Percentiles rank a stretch among this genome's conserved stretches.
These are phyloP conservation scores for Charina bottae DNA, from an alignment of 2,113 vertebrate species.

Conservation along the genomic window DNA sequence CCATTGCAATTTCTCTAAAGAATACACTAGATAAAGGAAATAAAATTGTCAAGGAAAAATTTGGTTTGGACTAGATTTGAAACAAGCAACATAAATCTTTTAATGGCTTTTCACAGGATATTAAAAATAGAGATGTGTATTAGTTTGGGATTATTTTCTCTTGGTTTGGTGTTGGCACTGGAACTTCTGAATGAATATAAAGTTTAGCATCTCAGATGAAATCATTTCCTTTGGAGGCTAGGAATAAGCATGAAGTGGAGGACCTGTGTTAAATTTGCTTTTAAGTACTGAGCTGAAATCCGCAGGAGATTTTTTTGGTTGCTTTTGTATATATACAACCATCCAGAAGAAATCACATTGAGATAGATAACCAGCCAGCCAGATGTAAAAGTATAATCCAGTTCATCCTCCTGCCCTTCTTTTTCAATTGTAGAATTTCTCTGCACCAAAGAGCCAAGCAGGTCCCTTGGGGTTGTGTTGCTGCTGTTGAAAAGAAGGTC, in stretches of 20 bases:
- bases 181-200: background rate
- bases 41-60: background rate
- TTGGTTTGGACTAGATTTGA: background rate
- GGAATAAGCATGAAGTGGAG: background rate
- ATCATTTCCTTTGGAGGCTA: background rate
- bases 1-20: background rate
- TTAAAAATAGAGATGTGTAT: constrained; percentile 21
- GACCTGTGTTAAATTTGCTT: background rate
- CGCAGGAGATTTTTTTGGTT: background rate
- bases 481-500: background rate
- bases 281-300: background rate
- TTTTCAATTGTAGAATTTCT: background rate
- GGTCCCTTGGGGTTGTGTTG: background rate
- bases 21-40: background rate
- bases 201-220: background rate
- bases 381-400: background rate
- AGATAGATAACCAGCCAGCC: background rate
- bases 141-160: background rate
- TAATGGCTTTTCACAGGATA: background rate
- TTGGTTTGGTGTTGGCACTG: background rate
- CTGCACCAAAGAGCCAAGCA: background rate
- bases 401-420: background rate
- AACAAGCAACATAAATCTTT: background rate
- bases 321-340: background rate
- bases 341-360: background rate